Evolutionary conservation across 2,888 invertebrate species (phyloP).

Genomic region (Hyalella azteca): DNA sequence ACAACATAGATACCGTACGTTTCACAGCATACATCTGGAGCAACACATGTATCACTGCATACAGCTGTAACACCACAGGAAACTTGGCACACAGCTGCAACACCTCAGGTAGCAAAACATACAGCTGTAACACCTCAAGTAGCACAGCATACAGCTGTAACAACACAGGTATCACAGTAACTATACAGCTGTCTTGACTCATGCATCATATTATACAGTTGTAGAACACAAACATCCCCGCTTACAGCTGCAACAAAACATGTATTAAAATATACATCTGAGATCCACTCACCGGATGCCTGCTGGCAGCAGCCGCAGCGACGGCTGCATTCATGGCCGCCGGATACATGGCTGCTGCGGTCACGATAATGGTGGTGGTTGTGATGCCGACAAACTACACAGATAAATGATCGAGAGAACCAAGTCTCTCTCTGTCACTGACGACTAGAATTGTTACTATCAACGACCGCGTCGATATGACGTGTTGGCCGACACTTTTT

Average conservation of each 20-base stretch:
- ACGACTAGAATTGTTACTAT: too few species aligned
- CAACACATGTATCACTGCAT: not conserved
- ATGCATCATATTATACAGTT: not conserved
- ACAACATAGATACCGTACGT: not conserved
- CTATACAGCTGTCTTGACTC: not conserved
- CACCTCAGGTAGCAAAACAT: not conserved
- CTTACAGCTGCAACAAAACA: not conserved
- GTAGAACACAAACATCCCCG: not conserved
- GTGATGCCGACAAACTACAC: not conserved
- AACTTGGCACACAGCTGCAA: not conserved
- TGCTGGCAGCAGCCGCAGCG: slow-evolving; percentile 50
- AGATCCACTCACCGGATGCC: slow-evolving; percentile 44
- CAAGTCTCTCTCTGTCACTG: too few species aligned
- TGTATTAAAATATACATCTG: not conserved
- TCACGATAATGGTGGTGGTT: not conserved
- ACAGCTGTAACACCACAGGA: not conserved
- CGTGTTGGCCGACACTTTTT: too few species aligned
- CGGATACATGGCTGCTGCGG: slow-evolving; percentile 43
- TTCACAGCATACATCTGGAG: too few species aligned
- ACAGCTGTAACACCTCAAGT: not conserved
- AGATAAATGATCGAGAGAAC: not conserved
- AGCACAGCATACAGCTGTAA: not conserved
- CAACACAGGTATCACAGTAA: not conserved
- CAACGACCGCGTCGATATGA: too few species aligned
- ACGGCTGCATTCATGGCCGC: slow-evolving; percentile 55